A percentile compares a stretch with the other conserved stretches of the same genome.
phyloP scores from a whole-genome alignment of 2,888 invertebrate genomes.

The Drosophila hamatofila region DNA sequence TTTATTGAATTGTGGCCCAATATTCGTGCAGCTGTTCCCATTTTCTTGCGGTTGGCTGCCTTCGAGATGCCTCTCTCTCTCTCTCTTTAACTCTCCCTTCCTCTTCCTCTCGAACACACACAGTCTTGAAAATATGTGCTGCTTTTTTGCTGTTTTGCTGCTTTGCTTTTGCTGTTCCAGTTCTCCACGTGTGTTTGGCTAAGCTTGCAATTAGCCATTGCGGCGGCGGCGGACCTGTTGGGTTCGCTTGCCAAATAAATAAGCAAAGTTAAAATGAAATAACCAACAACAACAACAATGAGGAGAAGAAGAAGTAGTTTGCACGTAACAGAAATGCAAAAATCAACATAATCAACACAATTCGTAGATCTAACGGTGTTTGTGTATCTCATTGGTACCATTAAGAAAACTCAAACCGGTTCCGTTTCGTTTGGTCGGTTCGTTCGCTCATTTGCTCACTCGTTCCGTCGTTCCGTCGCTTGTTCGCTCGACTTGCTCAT shows the following conservation, averaged over 20 bases:
- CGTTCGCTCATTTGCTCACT: constrained; percentile 25
- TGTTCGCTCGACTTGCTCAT: constrained; percentile 39
- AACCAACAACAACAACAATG: not conserved
- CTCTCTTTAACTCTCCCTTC: not conserved
- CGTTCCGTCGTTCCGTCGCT: constrained; percentile 15
- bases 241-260: constrained; percentile 54
- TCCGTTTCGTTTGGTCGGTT: constrained; percentile 30
- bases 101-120: not conserved
- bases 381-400: constrained; percentile 55
- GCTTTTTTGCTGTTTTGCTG: constrained; percentile 14
- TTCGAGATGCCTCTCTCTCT: constrained; percentile 13
- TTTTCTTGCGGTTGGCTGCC: constrained; percentile 69
- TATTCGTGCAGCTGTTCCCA: constrained; percentile 58
- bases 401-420: constrained; percentile 64
- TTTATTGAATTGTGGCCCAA: constrained; percentile 51
- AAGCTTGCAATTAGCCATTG: constrained; percentile 63
- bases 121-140: not conserved
- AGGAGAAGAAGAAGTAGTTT: constrained; percentile 16
- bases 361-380: constrained; percentile 68
- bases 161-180: constrained; percentile 27
- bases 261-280: constrained; percentile 38
- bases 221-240: constrained; percentile 26
- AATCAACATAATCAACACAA: constrained; percentile 62
- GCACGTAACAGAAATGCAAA: constrained; percentile 68
- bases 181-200: constrained; percentile 56